phyloP scores from a whole-genome alignment of 2,113 vertebrate species.

The Anseranas semipalmata region DNA sequence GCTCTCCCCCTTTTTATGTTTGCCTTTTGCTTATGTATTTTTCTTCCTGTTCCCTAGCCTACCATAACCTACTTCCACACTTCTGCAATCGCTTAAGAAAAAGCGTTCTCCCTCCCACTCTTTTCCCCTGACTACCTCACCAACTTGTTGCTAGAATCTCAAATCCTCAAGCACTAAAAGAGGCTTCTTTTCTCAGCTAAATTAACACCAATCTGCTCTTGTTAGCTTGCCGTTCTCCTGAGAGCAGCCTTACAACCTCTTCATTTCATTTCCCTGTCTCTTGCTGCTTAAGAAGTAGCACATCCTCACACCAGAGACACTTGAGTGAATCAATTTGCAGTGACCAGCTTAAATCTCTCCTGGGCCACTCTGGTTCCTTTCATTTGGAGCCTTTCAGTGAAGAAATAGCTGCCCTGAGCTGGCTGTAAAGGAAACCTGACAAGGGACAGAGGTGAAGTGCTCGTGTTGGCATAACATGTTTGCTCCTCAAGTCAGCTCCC shows the following conservation, averaged over 20 bases:
- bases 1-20: neutral
- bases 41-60: neutral
- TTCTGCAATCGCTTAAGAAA: neutral
- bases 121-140: neutral
- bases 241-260: slow-evolving; percentile 57
- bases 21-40: neutral
- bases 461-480: fast-evolving
- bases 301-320: slow-evolving; percentile 58
- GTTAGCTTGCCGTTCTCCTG: slow-evolving; percentile 5
- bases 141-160: slow-evolving; percentile 14
- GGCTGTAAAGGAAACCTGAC: slow-evolving; percentile 1
- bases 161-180: slow-evolving; percentile 10
- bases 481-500: neutral
- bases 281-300: slow-evolving; percentile 35
- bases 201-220: slow-evolving; percentile 63
- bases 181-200: slow-evolving; percentile 40
- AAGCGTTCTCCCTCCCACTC: fast-evolving
- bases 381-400: neutral
- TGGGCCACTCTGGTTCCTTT: neutral
- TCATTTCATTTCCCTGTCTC: slow-evolving; percentile 43
- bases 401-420: neutral
- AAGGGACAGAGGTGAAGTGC: neutral
- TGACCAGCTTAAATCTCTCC: slow-evolving; percentile 57
- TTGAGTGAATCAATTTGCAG: slow-evolving; percentile 51
- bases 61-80: neutral